These are phyloP conservation scores for Cochlearius cochlearius DNA, from an alignment of 2,113 vertebrate species.

Conservation along the genomic window DNA sequence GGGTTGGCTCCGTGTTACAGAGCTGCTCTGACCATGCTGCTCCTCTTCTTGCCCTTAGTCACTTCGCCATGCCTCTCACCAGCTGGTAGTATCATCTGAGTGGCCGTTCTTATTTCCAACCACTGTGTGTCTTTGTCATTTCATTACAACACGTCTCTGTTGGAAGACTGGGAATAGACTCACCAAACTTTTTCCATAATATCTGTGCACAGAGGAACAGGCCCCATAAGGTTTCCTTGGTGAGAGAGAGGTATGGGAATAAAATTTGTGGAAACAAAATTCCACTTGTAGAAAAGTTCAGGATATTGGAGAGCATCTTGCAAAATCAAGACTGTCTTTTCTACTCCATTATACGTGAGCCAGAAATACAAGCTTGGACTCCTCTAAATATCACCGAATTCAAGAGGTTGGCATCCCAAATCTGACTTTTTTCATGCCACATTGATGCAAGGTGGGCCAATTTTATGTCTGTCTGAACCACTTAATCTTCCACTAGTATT, in stretches of 20 bases:
- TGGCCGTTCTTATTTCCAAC: neutral
- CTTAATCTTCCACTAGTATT: neutral
- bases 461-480: neutral
- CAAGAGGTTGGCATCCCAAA: neutral
- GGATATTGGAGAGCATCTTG: neutral
- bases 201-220: neutral
- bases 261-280: neutral
- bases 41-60: neutral
- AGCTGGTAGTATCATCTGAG: neutral
- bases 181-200: neutral
- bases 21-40: neutral
- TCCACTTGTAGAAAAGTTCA: neutral
- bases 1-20: neutral
- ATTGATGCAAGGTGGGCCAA: neutral
- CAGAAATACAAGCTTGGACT: neutral
- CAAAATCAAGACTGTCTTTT: neutral
- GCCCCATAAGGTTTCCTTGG: neutral
- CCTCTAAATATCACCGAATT: neutral
- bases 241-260: neutral
- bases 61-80: rapidly evolving
- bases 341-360: neutral
- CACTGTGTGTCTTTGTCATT: neutral
- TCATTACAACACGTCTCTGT: neutral
- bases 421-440: neutral
- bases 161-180: neutral